A percentile compares a stretch with the other conserved stretches of the same genome.
These are phyloP conservation scores for Oceanodroma leucorhoa DNA, from an alignment of 2,797 vertebrate genomes.

Conservation along the genomic window DNA sequence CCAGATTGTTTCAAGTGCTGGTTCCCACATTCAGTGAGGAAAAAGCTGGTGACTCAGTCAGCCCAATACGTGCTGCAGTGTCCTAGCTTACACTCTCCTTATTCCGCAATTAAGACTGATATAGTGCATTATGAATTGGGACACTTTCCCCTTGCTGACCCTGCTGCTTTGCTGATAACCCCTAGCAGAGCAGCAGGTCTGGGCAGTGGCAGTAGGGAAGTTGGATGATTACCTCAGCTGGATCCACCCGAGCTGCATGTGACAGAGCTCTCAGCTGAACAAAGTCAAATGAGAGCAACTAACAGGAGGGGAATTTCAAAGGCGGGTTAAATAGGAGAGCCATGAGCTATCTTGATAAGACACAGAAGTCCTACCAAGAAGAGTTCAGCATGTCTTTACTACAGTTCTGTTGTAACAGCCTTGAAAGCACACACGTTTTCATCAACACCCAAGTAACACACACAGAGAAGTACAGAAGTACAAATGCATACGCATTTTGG, in stretches of 20 bases:
- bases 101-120: background rate
- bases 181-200: background rate
- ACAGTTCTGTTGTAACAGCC: background rate
- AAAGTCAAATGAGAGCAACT: background rate
- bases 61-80: background rate
- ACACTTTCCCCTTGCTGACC: background rate
- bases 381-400: background rate
- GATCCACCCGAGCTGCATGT: rapidly evolving
- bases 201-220: background rate
- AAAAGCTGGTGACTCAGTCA: background rate
- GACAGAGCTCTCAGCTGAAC: background rate
- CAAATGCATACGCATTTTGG: background rate
- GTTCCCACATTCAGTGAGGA: background rate
- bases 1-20: background rate
- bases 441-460: background rate
- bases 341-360: background rate
- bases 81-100: background rate
- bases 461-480: background rate
- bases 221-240: background rate
- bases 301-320: background rate
- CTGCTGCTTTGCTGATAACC: background rate
- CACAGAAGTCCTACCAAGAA: background rate
- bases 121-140: background rate
- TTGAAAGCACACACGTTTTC: background rate
- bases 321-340: background rate